A percentile compares a stretch with the other conserved stretches of the same genome.
Evolutionary conservation across 2,888 invertebrate species (phyloP).

Genomic region (Ormyrus rosae): DNA sequence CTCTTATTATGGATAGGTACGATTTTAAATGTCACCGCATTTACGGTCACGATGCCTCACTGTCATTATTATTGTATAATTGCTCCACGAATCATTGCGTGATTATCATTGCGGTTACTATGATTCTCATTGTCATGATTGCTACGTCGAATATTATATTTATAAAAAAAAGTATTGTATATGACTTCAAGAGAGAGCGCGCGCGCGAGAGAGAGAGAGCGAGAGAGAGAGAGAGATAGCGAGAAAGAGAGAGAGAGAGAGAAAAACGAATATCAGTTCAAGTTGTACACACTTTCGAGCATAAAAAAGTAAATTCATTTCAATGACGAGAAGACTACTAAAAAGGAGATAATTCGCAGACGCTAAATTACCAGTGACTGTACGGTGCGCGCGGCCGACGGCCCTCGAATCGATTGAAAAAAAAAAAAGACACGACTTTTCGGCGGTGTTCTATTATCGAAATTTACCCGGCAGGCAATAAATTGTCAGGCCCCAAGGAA

Average conservation of each 20-base stretch:
- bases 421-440: slow-evolving; percentile 30
- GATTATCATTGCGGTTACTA: slow-evolving; percentile 73
- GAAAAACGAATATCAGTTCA: slow-evolving; percentile 68
- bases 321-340: slow-evolving; percentile 61
- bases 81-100: slow-evolving; percentile 57
- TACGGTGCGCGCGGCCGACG: slow-evolving; percentile 71
- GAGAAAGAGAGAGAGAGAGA: slow-evolving; percentile 53
- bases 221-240: too few species aligned
- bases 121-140: slow-evolving; percentile 71
- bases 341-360: slow-evolving; percentile 67
- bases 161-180: slow-evolving; percentile 69
- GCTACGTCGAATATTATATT: slow-evolving; percentile 65
- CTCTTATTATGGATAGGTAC: slow-evolving; percentile 62
- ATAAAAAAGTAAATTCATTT: slow-evolving; percentile 60
- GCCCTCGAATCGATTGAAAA: slow-evolving; percentile 58
- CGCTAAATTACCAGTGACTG: slow-evolving; percentile 67
- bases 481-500: slow-evolving; percentile 60
- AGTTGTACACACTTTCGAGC: slow-evolving; percentile 74
- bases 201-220: too few species aligned
- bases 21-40: slow-evolving; percentile 68
- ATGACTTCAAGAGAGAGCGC: slow-evolving; percentile 66
- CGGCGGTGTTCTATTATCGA: slow-evolving; percentile 50
- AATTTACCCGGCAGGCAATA: slow-evolving; percentile 44
- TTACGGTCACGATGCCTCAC: slow-evolving; percentile 66
- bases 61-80: slow-evolving; percentile 70